A percentile compares a stretch with the other conserved stretches of the same genome.
These are phyloP conservation scores for Pseudomyrmex pallidus DNA, from an alignment of 1,140 invertebrate species.

Conservation along the genomic window DNA sequence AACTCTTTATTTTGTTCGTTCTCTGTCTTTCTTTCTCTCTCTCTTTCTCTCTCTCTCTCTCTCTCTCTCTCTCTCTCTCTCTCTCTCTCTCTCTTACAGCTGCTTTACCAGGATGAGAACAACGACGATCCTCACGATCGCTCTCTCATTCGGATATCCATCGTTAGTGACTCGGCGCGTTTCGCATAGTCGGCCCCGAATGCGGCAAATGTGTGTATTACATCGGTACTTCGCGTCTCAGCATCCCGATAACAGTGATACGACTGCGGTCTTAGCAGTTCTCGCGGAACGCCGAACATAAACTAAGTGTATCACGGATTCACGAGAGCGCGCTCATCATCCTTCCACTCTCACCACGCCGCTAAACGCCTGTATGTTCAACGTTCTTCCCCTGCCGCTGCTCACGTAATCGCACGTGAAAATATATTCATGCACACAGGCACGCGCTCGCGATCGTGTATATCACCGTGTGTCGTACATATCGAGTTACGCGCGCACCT, in stretches of 20 bases:
- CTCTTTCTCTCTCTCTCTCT: no score
- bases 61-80: neutral
- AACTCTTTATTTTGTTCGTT: slow-evolving; percentile 46
- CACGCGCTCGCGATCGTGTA: no score
- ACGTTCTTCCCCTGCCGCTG: neutral
- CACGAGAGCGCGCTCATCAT: neutral
- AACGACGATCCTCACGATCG: neutral
- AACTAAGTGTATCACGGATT: slow-evolving; percentile 33
- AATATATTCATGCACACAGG: slow-evolving; percentile 36
- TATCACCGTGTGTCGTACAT: neutral
- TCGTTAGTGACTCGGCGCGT: neutral
- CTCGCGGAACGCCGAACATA: slow-evolving; percentile 9
- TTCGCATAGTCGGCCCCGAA: neutral
- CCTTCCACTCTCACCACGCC: slow-evolving; percentile 6
- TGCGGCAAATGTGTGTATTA: neutral
- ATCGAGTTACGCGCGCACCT: slow-evolving; percentile 26
- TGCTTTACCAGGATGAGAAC: neutral
- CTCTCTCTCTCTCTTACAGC: neutral
- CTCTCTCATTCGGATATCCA: neutral
- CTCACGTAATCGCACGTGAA: slow-evolving; percentile 33
- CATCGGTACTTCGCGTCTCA: slow-evolving; percentile 1
- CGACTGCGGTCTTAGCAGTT: neutral
- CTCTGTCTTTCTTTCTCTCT: neutral
- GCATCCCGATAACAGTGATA: slow-evolving; percentile 13
- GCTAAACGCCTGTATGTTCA: slow-evolving; percentile 5